Conservation (phyloP, 2,797 vertebrate species). For the Anabas testudineus region DNA sequence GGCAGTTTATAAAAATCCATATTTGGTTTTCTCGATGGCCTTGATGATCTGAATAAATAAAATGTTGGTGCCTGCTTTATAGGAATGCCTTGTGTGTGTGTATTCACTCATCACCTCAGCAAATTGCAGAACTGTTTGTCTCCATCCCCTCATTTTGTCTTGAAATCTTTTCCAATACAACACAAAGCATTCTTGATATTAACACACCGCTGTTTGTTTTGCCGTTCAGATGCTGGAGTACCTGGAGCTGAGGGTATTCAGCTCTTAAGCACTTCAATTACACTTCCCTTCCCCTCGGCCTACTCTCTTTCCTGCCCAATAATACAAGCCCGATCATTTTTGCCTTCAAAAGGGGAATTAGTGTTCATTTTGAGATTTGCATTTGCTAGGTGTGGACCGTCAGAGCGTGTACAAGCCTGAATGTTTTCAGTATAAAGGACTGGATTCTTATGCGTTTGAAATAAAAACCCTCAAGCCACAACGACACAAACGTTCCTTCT, state of each 20-base stretch:
- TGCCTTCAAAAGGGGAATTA: conserved; percentile 70
- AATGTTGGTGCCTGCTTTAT: conserved; percentile 9
- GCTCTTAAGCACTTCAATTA: conserved; percentile 57
- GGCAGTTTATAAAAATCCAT: background rate
- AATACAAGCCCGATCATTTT: conserved; percentile 64
- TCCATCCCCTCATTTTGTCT: conserved; percentile 22
- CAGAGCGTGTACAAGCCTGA: conserved; percentile 65
- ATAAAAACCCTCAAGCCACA: conserved; percentile 54
- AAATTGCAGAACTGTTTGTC: conserved; percentile 26
- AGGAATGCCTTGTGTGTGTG: conserved; percentile 18
- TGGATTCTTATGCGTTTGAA: conserved; percentile 42
- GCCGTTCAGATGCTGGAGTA: conserved; percentile 24
- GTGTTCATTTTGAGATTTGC: conserved; percentile 71
- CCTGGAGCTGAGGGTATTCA: conserved; percentile 44
- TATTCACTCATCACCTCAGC: conserved; percentile 38
- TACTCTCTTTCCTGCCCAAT: conserved; percentile 36
- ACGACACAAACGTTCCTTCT: conserved; percentile 29
- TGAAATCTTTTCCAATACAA: conserved; percentile 24
- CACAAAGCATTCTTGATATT: conserved; percentile 45
- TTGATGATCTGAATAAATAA: conserved; percentile 15
- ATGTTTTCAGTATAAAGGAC: conserved; percentile 51
- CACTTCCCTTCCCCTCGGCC: conserved; percentile 61
- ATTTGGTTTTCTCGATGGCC: conserved; percentile 18
- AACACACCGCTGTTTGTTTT: conserved; percentile 54
- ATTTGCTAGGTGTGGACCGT: conserved; percentile 60